Conservation (phyloP, 2,888 invertebrate species). For the Rhagium mordax region DNA sequence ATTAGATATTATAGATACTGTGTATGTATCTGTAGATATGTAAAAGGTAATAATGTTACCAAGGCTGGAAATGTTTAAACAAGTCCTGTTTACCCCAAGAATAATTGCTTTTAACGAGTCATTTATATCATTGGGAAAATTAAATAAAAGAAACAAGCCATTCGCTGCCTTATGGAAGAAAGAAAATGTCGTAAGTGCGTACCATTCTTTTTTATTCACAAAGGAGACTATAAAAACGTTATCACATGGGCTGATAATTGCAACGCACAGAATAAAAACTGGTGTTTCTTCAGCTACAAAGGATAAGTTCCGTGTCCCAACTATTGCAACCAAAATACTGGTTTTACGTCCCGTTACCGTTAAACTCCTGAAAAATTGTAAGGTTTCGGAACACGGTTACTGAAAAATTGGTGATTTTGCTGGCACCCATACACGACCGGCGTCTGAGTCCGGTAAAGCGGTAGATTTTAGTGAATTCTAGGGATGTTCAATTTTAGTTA, state of each 20-base stretch:
- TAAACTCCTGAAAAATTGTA: too few species aligned
- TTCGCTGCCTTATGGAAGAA: conserved; percentile 51
- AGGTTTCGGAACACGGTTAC: too few species aligned
- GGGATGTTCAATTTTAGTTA: too few species aligned
- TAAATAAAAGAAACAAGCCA: conserved; percentile 14
- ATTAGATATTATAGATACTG: neutral
- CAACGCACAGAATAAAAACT: conserved; percentile 46
- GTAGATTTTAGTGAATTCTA: too few species aligned
- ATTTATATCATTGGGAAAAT: conserved; percentile 30
- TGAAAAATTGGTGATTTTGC: too few species aligned
- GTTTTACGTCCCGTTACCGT: too few species aligned
- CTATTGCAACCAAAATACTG: too few species aligned
- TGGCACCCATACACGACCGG: too few species aligned
- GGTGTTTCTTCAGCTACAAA: conserved; percentile 40
- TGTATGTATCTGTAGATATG: conserved; percentile 18
- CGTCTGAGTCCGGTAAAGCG: too few species aligned
- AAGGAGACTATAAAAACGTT: conserved; percentile 25
- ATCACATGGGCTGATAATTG: conserved; percentile 46
- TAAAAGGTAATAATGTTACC: conserved; percentile 23
- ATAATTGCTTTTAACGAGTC: conserved; percentile 34
- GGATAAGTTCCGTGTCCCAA: too few species aligned
- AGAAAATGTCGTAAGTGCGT: too few species aligned
- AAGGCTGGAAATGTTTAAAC: conserved; percentile 18
- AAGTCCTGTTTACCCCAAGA: conserved; percentile 22
- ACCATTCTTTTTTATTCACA: conserved; percentile 30